phyloP scores from a whole-genome alignment of 1,140 invertebrate genomes.

The Zaprionus africanus region DNA sequence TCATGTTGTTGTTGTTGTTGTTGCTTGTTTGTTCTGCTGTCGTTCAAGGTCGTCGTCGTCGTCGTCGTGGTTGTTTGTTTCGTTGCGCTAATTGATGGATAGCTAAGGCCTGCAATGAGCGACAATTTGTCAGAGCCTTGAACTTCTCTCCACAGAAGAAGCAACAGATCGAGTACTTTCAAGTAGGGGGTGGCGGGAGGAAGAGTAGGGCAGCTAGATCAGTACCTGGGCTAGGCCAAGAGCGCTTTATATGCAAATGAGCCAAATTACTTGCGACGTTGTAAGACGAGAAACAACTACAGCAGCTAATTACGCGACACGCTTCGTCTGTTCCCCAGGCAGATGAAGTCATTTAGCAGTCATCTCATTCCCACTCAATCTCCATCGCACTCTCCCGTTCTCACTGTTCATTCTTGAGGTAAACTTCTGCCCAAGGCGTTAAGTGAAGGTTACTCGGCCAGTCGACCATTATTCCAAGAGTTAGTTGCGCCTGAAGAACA shows the following conservation, averaged over 20 bases:
- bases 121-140: slow-evolving; percentile 74
- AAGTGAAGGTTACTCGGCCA: slow-evolving; percentile 50
- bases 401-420: slow-evolving; percentile 54
- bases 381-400: slow-evolving; percentile 23
- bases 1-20: slow-evolving; percentile 37
- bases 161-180: slow-evolving; percentile 21
- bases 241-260: slow-evolving; percentile 71
- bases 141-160: slow-evolving; percentile 59
- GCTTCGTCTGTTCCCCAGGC: slow-evolving; percentile 64
- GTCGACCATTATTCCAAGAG: slow-evolving; percentile 28
- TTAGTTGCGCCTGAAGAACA: slow-evolving; percentile 39
- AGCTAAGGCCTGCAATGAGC: slow-evolving; percentile 62
- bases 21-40: slow-evolving; percentile 58
- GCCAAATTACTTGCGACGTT: slow-evolving; percentile 43
- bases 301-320: slow-evolving; percentile 71
- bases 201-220: slow-evolving; percentile 37
- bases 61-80: slow-evolving; percentile 4
- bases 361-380: slow-evolving; percentile 59
- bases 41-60: slow-evolving; percentile 56
- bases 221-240: slow-evolving; percentile 39
- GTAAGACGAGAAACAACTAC: slow-evolving; percentile 46
- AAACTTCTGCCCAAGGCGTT: slow-evolving; percentile 22
- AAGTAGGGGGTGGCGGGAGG: slow-evolving; percentile 9
- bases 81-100: slow-evolving; percentile 68
- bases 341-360: slow-evolving; percentile 65